These are phyloP conservation scores for Drosophila malerkotliana DNA, from an alignment of 1,140 invertebrate genomes.

Conservation along the genomic window DNA sequence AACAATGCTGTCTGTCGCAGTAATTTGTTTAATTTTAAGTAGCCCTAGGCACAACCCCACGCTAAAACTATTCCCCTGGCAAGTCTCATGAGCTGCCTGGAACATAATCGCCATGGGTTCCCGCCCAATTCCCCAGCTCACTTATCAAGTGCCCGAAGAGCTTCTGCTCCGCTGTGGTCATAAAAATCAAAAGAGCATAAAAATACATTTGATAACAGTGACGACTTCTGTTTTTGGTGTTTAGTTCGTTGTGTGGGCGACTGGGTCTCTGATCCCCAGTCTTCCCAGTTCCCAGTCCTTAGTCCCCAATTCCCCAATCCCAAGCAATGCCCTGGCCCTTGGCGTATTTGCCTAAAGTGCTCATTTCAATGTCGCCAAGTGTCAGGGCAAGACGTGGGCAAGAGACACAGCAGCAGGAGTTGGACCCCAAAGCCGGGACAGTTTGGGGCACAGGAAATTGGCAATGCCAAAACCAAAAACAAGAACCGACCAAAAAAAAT, in stretches of 20 bases:
- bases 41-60: constrained; percentile 37
- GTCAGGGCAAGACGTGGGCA: constrained; percentile 68
- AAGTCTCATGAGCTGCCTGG: constrained; percentile 23
- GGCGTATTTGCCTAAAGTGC: constrained; percentile 78
- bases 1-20: constrained; percentile 45
- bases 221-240: constrained; percentile 63
- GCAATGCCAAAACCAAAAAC: constrained; percentile 68
- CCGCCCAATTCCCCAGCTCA: constrained; percentile 49
- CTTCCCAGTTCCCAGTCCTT: constrained; percentile 2
- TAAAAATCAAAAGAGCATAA: constrained; percentile 83
- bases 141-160: constrained; percentile 70
- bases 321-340: constrained; percentile 20
- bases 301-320: neutral
- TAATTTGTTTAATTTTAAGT: constrained; percentile 82
- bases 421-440: constrained; percentile 22
- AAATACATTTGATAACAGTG: constrained; percentile 82
- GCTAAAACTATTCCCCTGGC: constrained; percentile 46
- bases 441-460: constrained; percentile 65
- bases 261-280: neutral
- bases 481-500: constrained; percentile 20
- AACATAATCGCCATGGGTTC: constrained; percentile 48
- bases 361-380: constrained; percentile 82
- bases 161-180: constrained; percentile 60
- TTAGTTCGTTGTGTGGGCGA: constrained; percentile 30
- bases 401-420: constrained; percentile 17